A percentile compares a stretch with the other conserved stretches of the same genome.
Evolutionary conservation across 2,113 vertebrate genomes (phyloP).

Genomic region (Bagarius yarrelli): DNA sequence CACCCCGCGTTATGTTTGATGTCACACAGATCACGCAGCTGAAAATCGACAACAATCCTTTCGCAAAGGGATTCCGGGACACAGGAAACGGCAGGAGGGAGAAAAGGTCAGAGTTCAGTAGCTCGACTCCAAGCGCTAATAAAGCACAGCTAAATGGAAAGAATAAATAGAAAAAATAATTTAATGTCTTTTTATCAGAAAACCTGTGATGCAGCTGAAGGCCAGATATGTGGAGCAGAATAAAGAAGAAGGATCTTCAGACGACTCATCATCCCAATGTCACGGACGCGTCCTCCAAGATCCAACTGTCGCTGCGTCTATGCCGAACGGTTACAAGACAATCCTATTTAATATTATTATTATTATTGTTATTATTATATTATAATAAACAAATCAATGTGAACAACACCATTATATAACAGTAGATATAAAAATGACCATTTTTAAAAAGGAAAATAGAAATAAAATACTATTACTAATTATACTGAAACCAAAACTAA

Average conservation of each 20-base stretch:
- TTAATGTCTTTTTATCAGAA: constrained; percentile 67
- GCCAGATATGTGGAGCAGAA: constrained; percentile 77
- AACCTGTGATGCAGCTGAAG: constrained; percentile 79
- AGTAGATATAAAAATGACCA: too few species aligned
- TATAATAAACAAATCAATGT: too few species aligned
- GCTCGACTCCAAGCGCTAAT: not conserved
- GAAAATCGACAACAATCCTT: constrained; percentile 97
- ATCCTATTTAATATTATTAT: not conserved
- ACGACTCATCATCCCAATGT: constrained; percentile 72
- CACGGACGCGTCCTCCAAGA: constrained; percentile 77
- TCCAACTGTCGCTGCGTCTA: constrained; percentile 74
- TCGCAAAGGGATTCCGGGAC: constrained; percentile 93
- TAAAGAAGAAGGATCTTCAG: constrained; percentile 70
- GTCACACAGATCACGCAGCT: constrained; percentile 86
- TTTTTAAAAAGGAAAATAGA: too few species aligned
- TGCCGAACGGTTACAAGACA: constrained; percentile 73
- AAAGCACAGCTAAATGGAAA: not conserved
- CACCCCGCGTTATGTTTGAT: not conserved
- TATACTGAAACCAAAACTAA: too few species aligned
- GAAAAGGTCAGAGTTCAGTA: constrained; percentile 78
- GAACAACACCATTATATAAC: too few species aligned
- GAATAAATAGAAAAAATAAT: not conserved
- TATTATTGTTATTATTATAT: not conserved
- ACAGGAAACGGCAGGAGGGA: constrained; percentile 91
- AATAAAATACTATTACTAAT: too few species aligned